Conservation (phyloP, 2,888 invertebrate species). For the Periphyllus acericola region DNA sequence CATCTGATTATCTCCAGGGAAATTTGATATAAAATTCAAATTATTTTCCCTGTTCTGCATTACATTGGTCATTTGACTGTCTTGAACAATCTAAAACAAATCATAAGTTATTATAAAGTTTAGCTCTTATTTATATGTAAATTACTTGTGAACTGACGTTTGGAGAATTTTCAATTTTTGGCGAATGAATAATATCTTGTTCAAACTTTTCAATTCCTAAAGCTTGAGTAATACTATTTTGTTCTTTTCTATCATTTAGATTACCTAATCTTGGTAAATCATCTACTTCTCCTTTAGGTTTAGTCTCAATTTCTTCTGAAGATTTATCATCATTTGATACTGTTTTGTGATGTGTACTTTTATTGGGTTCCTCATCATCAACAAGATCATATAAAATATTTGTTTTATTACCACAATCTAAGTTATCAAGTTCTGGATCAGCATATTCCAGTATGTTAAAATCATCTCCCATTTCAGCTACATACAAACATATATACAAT, state of each 20-base stretch:
- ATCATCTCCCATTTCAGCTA: conserved; percentile 91
- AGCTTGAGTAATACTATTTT: conserved; percentile 50
- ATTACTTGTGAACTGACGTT: conserved; percentile 50
- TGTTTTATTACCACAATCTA: conserved; percentile 81
- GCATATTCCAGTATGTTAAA: conserved; percentile 96
- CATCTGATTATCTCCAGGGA: conserved; percentile 40
- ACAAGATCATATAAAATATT: conserved; percentile 86
- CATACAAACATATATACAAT: conserved; percentile 64
- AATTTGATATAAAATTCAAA: conserved; percentile 52
- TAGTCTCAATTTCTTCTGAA: conserved; percentile 46
- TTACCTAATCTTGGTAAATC: conserved; percentile 31
- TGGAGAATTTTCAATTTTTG: conserved; percentile 45
- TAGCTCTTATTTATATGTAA: not conserved
- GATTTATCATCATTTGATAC: conserved; percentile 54
- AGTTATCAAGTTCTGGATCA: conserved; percentile 88
- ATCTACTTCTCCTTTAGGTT: conserved; percentile 56
- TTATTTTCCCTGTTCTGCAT: conserved; percentile 56
- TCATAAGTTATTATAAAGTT: not conserved
- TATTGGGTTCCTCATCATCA: conserved; percentile 75
- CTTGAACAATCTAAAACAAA: conserved; percentile 51
- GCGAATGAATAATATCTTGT: conserved; percentile 53
- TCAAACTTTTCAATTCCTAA: conserved; percentile 59
- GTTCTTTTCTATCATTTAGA: conserved; percentile 52
- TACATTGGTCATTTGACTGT: conserved; percentile 49
- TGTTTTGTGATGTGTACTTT: conserved; percentile 64